Evolutionary conservation across 2,888 invertebrate species (phyloP).

Genomic region (Cheilosia grossa): DNA sequence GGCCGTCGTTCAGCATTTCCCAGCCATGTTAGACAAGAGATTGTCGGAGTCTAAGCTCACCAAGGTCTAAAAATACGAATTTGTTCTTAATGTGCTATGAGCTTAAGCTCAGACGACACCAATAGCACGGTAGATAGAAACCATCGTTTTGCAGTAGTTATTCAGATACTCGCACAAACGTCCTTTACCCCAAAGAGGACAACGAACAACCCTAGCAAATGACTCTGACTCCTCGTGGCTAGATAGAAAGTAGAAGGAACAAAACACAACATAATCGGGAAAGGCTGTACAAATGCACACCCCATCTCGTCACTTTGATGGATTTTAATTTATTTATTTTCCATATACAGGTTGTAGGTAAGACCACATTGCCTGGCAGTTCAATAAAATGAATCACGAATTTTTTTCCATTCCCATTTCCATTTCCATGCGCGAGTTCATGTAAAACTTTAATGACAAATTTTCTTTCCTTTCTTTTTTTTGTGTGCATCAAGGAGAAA

Average conservation of each 20-base stretch:
- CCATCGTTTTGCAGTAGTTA: too few relatives aligned
- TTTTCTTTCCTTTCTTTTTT: slow-evolving; percentile 5
- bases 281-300: slow-evolving; percentile 1
- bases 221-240: neutral
- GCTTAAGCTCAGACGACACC: too few relatives aligned
- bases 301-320: slow-evolving; percentile 33
- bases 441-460: slow-evolving; percentile 50
- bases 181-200: neutral
- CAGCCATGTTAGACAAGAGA: too few relatives aligned
- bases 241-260: neutral
- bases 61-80: too few relatives aligned
- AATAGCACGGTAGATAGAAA: too few relatives aligned
- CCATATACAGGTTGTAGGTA: neutral
- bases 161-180: too few relatives aligned
- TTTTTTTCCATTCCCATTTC: slow-evolving; percentile 24
- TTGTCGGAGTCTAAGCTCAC: too few relatives aligned
- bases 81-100: too few relatives aligned
- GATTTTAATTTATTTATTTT: slow-evolving; percentile 35
- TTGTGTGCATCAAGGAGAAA: neutral
- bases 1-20: too few relatives aligned
- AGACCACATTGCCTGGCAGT: neutral
- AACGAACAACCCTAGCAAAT: neutral
- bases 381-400: slow-evolving; percentile 41
- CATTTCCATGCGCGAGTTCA: slow-evolving; percentile 25
- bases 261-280: neutral